phyloP scores from a whole-genome alignment of 2,797 vertebrate genomes.

The Aldrovandia affinis region DNA sequence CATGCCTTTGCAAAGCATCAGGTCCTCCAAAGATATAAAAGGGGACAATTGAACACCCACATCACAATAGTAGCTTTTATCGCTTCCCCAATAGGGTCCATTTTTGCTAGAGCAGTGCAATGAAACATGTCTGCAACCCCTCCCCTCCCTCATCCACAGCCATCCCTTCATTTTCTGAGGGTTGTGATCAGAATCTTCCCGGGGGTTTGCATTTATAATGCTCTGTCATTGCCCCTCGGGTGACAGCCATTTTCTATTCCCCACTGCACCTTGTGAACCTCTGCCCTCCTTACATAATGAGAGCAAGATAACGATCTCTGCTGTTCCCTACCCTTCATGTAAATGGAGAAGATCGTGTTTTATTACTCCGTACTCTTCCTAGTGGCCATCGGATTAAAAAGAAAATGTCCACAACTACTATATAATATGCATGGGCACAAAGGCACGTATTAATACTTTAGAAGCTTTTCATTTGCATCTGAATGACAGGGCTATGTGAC shows the following conservation, averaged over 20 bases:
- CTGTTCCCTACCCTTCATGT: constrained; percentile 15
- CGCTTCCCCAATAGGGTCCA: not conserved
- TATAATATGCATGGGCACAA: not conserved
- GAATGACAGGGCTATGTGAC: not conserved
- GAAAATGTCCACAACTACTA: not conserved
- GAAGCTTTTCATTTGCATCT: constrained; percentile 8
- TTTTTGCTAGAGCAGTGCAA: not conserved
- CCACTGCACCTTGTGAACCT: constrained; percentile 32
- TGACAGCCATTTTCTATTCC: constrained; percentile 35
- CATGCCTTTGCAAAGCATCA: not conserved
- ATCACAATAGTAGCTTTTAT: too few relatives aligned
- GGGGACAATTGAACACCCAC: not conserved
- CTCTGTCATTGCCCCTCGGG: constrained; percentile 33
- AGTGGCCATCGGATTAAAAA: constrained; percentile 6
- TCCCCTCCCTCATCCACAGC: constrained; percentile 5
- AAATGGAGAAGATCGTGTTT: constrained; percentile 29
- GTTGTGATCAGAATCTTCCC: constrained; percentile 40
- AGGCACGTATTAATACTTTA: not conserved
- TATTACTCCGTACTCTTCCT: constrained; percentile 1
- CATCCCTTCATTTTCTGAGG: not conserved
- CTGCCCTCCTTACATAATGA: constrained; percentile 41
- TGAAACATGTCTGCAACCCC: not conserved
- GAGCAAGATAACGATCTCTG: constrained; percentile 39
- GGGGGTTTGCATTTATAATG: constrained; percentile 20
- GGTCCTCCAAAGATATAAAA: too few relatives aligned